Evolutionary conservation across 2,888 invertebrate genomes (phyloP), one percentile per base, ranked within the genome.

Genomic region (Polydrusus tereticollis): DNA sequence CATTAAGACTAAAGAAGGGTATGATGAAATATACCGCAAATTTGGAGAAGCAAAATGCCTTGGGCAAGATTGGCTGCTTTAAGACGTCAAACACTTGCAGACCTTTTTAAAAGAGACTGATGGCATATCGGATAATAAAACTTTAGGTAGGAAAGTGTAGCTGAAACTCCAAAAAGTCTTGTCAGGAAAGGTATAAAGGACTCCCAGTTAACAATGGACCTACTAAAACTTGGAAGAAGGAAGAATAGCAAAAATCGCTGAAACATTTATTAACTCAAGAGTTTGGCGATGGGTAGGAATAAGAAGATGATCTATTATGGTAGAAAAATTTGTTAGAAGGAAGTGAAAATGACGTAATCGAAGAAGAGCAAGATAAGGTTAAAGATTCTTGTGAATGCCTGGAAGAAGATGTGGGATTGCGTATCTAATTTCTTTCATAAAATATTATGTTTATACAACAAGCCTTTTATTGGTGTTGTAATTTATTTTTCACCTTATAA

Each of bases 71-170:
- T 60, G 43, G 60, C 41, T 60, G 12, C 60, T 60, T 3, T 60
- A 60, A 41, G 12, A 60, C 41, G 60, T 60, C 2, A 60, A 33
- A 60, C 10, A 41, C 3, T 38, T 60, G 20, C 18, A 38, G 16
- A 38, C 36, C 41, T 60, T 36, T 36, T 38, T 41, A 20, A 60
- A 60, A 20, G 41, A 60, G 21, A 43, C 7, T 20, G 18, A 60
- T 18, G 60, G 60, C 14, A 60, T 60, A 38, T 60, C 60, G 12
- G 43, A 60, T 36, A 38, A 26, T 20, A 60, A 60, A 57, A 57
- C 57, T 57, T 57, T 57, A 1, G 57, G 57, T 57, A 29, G 29
- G 57, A 57, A 29, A 33, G 57, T 57, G n/a, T 33, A 18, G n/a
- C 29, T 29, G 57, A 57, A 18, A 57, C 60, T n/a, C 41, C 41